A percentile compares a stretch with the other conserved stretches of the same genome.
These are phyloP conservation scores for Brachionus paranguensis DNA, from an alignment of 1,140 invertebrate genomes.

Conservation along the genomic window DNA sequence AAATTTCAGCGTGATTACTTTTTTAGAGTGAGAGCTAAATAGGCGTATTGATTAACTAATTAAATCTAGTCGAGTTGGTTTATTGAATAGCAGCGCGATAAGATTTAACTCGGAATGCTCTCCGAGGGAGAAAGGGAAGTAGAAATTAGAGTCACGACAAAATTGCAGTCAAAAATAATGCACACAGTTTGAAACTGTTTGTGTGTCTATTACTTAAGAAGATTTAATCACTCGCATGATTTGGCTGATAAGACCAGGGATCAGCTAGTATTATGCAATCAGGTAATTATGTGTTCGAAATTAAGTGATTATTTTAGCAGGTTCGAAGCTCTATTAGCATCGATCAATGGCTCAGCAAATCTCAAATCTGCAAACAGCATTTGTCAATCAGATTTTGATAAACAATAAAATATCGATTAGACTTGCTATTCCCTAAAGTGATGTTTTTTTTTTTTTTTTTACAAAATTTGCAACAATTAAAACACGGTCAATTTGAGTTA, in stretches of 20 bases:
- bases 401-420: conserved; percentile 32
- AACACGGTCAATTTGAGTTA: conserved; percentile 27
- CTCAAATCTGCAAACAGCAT: neutral
- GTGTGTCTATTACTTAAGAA: neutral
- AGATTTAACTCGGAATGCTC: neutral
- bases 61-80: conserved; percentile 2
- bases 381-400: conserved; percentile 12
- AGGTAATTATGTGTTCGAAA: conserved; percentile 23
- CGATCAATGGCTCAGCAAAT: neutral
- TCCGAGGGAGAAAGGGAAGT: neutral
- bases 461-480: neutral
- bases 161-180: conserved; percentile 4
- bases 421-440: neutral
- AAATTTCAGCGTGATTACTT: conserved; percentile 15
- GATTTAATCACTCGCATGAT: conserved; percentile 15
- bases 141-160: conserved; percentile 23
- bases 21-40: neutral
- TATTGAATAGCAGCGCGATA: conserved; percentile 24
- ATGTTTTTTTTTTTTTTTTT: conserved; percentile 11
- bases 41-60: conserved; percentile 2
- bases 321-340: neutral
- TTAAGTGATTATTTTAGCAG: conserved; percentile 38
- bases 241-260: neutral
- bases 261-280: neutral
- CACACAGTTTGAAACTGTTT: conserved; percentile 13